These are phyloP conservation scores for Myotis myotis DNA, from an alignment of 2,797 vertebrate genomes.

Conservation along the genomic window DNA sequence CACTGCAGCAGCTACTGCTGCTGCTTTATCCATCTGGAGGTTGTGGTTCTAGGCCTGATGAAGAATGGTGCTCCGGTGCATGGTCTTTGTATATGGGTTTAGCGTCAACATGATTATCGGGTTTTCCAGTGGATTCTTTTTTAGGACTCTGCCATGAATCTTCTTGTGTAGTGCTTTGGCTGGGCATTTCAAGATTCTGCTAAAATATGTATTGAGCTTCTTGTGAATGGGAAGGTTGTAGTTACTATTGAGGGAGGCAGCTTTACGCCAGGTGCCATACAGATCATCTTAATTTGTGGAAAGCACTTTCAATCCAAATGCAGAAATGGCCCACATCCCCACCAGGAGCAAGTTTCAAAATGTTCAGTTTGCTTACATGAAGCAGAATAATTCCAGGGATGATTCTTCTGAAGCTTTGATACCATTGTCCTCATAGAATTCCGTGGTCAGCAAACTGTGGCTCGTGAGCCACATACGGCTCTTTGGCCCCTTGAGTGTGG, in stretches of 20 bases:
- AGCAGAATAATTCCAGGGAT: background rate
- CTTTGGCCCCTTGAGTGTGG: too few species aligned
- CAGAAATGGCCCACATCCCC: background rate
- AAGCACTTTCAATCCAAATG: background rate
- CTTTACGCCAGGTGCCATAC: background rate
- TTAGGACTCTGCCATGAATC: background rate
- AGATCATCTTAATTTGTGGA: slow-evolving; percentile 61
- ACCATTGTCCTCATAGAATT: slow-evolving; percentile 54
- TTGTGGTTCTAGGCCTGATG: background rate
- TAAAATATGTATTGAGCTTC: slow-evolving; percentile 89
- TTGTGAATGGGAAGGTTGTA: slow-evolving; percentile 88
- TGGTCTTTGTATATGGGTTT: background rate
- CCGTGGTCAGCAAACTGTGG: too few species aligned
- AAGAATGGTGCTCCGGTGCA: background rate
- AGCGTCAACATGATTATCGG: background rate
- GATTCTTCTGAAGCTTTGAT: background rate
- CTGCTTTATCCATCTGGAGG: too few species aligned
- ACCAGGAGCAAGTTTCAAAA: background rate
- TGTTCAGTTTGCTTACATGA: background rate
- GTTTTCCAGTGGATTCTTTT: background rate
- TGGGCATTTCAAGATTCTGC: slow-evolving; percentile 79
- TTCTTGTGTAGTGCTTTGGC: background rate
- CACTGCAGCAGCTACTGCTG: background rate
- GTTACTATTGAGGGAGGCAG: slow-evolving; percentile 87
- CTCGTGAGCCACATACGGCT: too few species aligned